These are phyloP conservation scores for Passer domesticus DNA, from an alignment of 2,113 vertebrate genomes.

Conservation along the genomic window DNA sequence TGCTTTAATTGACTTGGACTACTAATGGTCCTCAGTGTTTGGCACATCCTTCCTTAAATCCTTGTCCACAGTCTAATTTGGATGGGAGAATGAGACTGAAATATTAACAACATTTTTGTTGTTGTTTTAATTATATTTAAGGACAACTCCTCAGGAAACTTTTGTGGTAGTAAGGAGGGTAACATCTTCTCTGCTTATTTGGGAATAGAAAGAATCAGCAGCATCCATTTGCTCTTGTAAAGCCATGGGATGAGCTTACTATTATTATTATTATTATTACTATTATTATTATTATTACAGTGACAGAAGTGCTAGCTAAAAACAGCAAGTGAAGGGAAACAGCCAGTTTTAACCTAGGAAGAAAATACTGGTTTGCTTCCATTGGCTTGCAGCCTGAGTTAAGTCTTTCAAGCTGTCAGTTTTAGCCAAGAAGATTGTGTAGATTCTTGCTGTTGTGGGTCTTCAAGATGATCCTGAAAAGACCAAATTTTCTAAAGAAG, in stretches of 20 bases:
- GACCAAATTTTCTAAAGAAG: neutral
- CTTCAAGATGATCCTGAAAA: neutral
- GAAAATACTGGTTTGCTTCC: neutral
- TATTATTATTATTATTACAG: slow-evolving; percentile 7
- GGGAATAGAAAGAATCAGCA: neutral
- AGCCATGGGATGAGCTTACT: slow-evolving; percentile 22
- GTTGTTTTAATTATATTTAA: neutral
- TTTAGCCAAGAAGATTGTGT: neutral
- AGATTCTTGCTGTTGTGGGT: neutral
- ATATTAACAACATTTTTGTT: neutral
- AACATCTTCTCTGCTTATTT: neutral
- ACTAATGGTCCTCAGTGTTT: neutral
- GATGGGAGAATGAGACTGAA: neutral
- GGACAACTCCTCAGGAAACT: slow-evolving; percentile 5
- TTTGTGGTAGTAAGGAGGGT: neutral
- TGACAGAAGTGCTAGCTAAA: neutral
- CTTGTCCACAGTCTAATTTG: neutral
- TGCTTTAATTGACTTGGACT: slow-evolving; percentile 1
- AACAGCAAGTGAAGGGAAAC: slow-evolving; percentile 29
- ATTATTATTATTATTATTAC: neutral
- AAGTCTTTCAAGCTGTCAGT: neutral
- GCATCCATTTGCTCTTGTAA: slow-evolving; percentile 8
- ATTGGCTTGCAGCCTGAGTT: neutral
- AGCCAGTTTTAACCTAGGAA: neutral
- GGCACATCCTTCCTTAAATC: neutral